Evolutionary conservation across 92 coral and sea anemone genomes (phyloP), one percentile per base, ranked within the genome.

Genomic region (Siderastrea siderea): DNA sequence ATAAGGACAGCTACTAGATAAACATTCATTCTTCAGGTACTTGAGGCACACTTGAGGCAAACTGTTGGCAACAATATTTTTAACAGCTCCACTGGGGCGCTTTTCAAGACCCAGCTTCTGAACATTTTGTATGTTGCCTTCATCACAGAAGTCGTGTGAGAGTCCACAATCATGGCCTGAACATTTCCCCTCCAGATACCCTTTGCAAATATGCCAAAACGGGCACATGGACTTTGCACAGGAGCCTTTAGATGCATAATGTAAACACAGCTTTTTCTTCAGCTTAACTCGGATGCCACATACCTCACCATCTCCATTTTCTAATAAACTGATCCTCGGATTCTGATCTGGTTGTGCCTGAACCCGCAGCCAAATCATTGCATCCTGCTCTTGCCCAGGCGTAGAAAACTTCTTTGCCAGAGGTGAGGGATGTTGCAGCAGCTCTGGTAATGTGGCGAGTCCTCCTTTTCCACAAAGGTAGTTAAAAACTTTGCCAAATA

Each of bases 391-490:
- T 5, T 88, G 80, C 13, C 17, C 78, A 3, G 77, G 55, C 1
- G 47, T 1, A 14, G 70, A n/a, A 57, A 69, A n/a, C 57, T 88
- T 77, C 55, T 57, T 89, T 44, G 78, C 66, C 62, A 94, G 80
- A 1, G 96, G 96, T 3, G 96, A 94, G 1, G 96, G 96, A n/a
- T 68, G 90, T 68, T 85, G 85, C 15, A 49, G 67, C 51, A 94
- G 93, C 7, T 88, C 93, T 58, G 61, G 44, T 12, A 94, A 47
- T 51, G 78, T 60, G 19, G 90, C 63, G 54, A 71, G 64, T 1
- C 96, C 96, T 54, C 95, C 96, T 60, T 83, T 85, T 26, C 83
- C 57, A 45, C 84, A 79, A 19, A 94, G 78, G 59, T 69, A 94
- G 74, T 94, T 94, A 58, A 92, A 91, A 58, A 94, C 96, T 61